Conservation (phyloP, 2,797 vertebrate species). For the Orestias chungarensis region DNA sequence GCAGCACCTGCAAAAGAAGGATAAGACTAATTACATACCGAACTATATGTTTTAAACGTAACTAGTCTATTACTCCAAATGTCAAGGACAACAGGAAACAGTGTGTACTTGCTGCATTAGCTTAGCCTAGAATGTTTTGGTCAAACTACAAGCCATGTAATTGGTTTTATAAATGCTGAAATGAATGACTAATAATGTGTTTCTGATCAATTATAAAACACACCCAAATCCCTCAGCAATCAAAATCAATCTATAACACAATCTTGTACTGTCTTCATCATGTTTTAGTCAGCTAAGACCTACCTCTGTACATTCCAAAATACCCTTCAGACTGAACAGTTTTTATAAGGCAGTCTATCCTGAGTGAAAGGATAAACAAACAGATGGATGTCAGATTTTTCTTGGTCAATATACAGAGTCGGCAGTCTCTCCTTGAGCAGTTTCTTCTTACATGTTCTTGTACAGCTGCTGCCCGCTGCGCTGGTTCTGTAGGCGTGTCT, state of each 20-base stretch:
- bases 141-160: neutral
- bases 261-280: neutral
- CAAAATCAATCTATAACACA: no score
- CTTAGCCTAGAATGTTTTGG: neutral
- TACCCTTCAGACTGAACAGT: constrained; percentile 86
- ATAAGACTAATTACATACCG: neutral
- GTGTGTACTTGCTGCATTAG: neutral
- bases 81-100: neutral
- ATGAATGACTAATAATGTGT: no score
- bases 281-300: constrained; percentile 23
- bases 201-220: neutral
- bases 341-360: constrained; percentile 88
- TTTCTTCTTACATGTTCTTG: constrained; percentile 81
- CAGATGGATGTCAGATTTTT: neutral
- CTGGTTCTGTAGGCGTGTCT: constrained; percentile 89
- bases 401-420: neutral
- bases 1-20: constrained; percentile 76
- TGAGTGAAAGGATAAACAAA: constrained; percentile 40
- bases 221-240: neutral
- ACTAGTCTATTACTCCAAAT: neutral
- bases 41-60: neutral
- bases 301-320: constrained; percentile 92
- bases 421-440: neutral
- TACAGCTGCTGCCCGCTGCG: constrained; percentile 83
- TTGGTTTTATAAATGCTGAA: no score